A percentile compares a stretch with the other conserved stretches of the same genome.
Evolutionary conservation across 2,113 vertebrate genomes (phyloP).

Genomic region (Glaucomys volans): DNA sequence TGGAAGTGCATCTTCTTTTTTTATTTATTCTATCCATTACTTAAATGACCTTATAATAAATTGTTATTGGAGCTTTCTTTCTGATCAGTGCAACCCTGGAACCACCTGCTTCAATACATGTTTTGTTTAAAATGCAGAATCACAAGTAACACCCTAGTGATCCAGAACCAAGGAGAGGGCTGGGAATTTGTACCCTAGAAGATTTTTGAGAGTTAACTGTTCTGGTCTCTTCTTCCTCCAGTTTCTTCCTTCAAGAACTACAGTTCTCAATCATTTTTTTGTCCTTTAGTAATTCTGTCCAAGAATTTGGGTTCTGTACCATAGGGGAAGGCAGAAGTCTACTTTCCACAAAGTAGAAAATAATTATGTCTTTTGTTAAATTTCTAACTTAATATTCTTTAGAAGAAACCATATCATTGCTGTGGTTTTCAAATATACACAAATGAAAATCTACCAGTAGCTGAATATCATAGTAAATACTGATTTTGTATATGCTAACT

Average conservation of each 20-base stretch:
- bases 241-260: conserved; percentile 33
- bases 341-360: conserved; percentile 56
- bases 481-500: conserved; percentile 57
- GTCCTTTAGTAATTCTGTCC: not conserved
- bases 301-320: conserved; percentile 5
- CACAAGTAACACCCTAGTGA: not conserved
- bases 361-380: conserved; percentile 57
- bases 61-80: conserved; percentile 23
- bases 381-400: conserved; percentile 60
- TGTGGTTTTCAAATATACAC: conserved; percentile 54
- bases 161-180: not conserved
- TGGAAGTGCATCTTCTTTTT: not conserved
- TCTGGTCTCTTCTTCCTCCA: not conserved
- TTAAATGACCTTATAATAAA: conserved; percentile 37
- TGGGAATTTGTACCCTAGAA: not conserved
- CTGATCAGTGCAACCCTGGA: not conserved
- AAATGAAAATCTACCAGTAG: conserved; percentile 57
- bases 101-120: not conserved
- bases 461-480: conserved; percentile 37
- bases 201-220: not conserved
- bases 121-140: conserved; percentile 57
- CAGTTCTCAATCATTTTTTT: conserved; percentile 17
- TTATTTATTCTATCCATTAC: not conserved
- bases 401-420: conserved; percentile 45
- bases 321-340: not conserved